Base-by-base conservation (phyloP, 2,797 vertebrate genomes). In the Meriones psammophilus region DNA sequence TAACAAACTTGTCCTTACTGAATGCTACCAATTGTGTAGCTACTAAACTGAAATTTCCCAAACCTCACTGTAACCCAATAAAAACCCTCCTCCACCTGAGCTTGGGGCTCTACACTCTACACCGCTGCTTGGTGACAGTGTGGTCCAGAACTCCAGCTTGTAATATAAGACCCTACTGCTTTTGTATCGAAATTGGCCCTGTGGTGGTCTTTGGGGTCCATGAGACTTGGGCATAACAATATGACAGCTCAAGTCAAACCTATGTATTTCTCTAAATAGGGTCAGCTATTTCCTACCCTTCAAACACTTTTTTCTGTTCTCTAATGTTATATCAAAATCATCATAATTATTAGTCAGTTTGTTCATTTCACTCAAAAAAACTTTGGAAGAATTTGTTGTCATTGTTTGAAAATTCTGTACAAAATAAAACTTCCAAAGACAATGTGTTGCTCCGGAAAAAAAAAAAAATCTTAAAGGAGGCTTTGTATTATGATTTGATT, bases 171-270 rank as follows among this genome's bases (percentile, higher is more conserved):
- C 50, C 50, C 50, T 50, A 50, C 50, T 50, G 50, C 50, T 50
- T 50, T 50, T 50, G 50, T 50, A 50, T 50, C 8, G 8, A 4
- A 50, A 50, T 50, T 50, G 50, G 50, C 50, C 10, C 50, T 50
- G 50, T 50, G 50, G 50, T 50, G 50, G 50, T 50, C 50, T 50
- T 50, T 50, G 50, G 50, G 50, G 50, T 50, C 10, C 8, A 50
- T 50, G 50, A 50, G 50, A 50, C 50, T 50, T 50, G 50, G 8
- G 50, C 50, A 50, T 50, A 50, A 50, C 50, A 50, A 50, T 92
- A 95, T 97, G 98, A 98, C 98, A 98, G 94, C 90, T 97, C 95
- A 89, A 98, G 97, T 98, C 98, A 98, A 97, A 97, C 30, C 95
- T 93, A 98, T 98, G 98, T 95, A 96, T 98, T 97, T 98, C 97